These are phyloP conservation scores for Laodelphax striatellus DNA, from an alignment of 1,140 invertebrate species.

Conservation along the genomic window DNA sequence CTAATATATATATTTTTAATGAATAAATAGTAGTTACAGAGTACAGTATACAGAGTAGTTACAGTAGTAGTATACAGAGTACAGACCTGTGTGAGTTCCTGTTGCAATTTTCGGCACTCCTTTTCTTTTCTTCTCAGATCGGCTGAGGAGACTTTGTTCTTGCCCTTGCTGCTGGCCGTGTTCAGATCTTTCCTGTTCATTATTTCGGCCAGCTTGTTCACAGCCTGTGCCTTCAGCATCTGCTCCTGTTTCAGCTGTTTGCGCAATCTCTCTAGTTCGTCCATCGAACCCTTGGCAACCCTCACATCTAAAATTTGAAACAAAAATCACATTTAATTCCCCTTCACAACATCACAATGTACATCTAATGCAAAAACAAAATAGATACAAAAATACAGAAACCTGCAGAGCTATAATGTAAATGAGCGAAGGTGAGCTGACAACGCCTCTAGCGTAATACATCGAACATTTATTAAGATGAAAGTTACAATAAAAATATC, in stretches of 20 bases:
- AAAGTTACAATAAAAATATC: no score
- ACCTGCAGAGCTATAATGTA: no score
- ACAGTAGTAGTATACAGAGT: neutral
- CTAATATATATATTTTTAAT: no score
- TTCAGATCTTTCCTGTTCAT: constrained; percentile 83
- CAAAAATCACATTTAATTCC: no score
- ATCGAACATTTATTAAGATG: no score
- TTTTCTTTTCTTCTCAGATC: constrained; percentile 87
- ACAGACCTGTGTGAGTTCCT: constrained; percentile 73
- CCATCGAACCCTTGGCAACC: constrained; percentile 48
- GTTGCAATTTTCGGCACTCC: constrained; percentile 87
- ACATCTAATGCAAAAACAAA: no score
- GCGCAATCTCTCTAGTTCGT: constrained; percentile 71
- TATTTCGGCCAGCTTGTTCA: constrained; percentile 94
- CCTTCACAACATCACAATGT: no score
- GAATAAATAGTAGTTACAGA: no score
- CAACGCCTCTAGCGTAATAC: no score
- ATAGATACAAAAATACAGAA: no score
- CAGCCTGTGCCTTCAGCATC: constrained; percentile 80
- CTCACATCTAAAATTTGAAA: constrained; percentile 20
- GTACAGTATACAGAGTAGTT: no score
- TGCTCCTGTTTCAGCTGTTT: constrained; percentile 83
- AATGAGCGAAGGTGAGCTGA: no score
- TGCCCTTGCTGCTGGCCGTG: constrained; percentile 46
- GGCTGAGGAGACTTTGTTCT: constrained; percentile 59